Conservation (phyloP, 2,797 vertebrate species). For the Sciaenops ocellatus region DNA sequence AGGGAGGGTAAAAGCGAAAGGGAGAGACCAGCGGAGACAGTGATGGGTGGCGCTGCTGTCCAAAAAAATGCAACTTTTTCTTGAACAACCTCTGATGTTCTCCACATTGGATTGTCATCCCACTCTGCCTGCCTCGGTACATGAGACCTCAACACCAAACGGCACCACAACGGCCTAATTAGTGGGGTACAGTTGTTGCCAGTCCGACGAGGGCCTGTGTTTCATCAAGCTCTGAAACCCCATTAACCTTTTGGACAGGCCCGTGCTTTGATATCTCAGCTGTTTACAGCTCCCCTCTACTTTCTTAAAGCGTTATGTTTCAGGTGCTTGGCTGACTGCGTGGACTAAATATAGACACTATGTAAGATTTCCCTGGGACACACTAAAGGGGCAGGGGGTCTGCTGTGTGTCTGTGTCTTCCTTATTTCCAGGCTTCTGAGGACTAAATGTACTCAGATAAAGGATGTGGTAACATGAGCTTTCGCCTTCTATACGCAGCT, state of each 20-base stretch:
- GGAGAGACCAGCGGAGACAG: slow-evolving; percentile 7
- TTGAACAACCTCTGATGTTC: slow-evolving; percentile 28
- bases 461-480: neutral
- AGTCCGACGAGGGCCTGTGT: slow-evolving; percentile 46
- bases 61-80: slow-evolving; percentile 13
- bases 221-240: slow-evolving; percentile 71
- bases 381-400: slow-evolving; percentile 52
- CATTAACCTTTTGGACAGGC: slow-evolving; percentile 77
- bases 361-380: slow-evolving; percentile 73
- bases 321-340: slow-evolving; percentile 71
- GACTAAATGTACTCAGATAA: slow-evolving; percentile 19
- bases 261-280: slow-evolving; percentile 75
- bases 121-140: slow-evolving; percentile 18
- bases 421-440: slow-evolving; percentile 33
- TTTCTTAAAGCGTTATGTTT: slow-evolving; percentile 74
- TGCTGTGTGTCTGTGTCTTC: slow-evolving; percentile 9
- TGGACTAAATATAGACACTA: slow-evolving; percentile 77
- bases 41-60: neutral
- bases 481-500: neutral
- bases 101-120: slow-evolving; percentile 5
- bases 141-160: slow-evolving; percentile 24
- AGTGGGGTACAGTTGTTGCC: slow-evolving; percentile 28
- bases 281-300: slow-evolving; percentile 68
- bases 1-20: neutral
- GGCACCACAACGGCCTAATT: slow-evolving; percentile 54